A percentile compares a stretch with the other conserved stretches of the same genome.
Evolutionary conservation across 2,797 vertebrate genomes (phyloP).

Genomic region (Moxostoma hubbsi): DNA sequence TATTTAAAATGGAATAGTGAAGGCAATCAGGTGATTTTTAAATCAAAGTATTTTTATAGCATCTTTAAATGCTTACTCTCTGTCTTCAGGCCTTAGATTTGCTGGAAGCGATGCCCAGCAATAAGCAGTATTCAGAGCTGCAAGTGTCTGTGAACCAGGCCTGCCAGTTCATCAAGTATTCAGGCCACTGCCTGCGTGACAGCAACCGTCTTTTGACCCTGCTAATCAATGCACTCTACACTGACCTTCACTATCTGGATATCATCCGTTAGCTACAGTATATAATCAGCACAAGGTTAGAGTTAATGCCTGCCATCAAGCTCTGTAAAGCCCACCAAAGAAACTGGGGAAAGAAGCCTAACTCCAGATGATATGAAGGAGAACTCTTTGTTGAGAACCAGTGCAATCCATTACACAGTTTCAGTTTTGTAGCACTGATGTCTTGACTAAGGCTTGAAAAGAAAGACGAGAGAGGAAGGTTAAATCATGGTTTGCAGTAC

Average conservation of each 20-base stretch:
- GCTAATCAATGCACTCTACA: slow-evolving; percentile 89
- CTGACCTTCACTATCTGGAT: slow-evolving; percentile 91
- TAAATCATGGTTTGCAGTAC: too few relatives aligned
- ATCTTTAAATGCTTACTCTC: slow-evolving; percentile 4
- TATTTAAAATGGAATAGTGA: too few relatives aligned
- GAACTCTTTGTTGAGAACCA: neutral
- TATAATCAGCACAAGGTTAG: neutral
- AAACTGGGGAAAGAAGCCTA: neutral
- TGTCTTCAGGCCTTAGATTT: slow-evolving; percentile 81
- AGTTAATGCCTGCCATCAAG: neutral
- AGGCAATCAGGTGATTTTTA: too few relatives aligned
- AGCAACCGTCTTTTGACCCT: slow-evolving; percentile 87
- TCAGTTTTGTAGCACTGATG: too few relatives aligned
- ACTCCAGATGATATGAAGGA: neutral
- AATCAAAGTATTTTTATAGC: neutral
- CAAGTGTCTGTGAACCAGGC: slow-evolving; percentile 87
- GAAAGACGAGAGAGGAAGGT: too few relatives aligned
- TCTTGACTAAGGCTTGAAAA: neutral
- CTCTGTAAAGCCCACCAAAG: neutral
- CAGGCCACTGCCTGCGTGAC: slow-evolving; percentile 88
- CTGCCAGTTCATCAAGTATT: slow-evolving; percentile 87
- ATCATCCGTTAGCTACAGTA: slow-evolving; percentile 80
- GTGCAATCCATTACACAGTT: neutral
- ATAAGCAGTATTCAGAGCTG: slow-evolving; percentile 88
- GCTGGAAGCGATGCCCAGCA: slow-evolving; percentile 86